Conservation (phyloP, 2,113 vertebrate genomes). For the Xiphophorus hellerii region DNA sequence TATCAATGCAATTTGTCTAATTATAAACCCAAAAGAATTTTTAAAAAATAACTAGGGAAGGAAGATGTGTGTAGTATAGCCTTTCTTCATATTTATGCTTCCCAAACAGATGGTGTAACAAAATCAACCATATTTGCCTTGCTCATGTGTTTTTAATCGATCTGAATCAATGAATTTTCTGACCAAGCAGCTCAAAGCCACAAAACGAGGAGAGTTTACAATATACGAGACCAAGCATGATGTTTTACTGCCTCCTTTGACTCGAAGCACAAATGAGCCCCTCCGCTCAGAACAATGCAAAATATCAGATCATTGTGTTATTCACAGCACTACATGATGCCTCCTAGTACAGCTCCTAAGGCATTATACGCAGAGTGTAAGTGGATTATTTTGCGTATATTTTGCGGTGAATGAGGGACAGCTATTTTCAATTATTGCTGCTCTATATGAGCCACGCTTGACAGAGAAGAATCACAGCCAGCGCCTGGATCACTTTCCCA, state of each 20-base stretch:
- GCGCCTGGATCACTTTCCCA: constrained; percentile 61
- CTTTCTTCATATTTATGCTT: not conserved
- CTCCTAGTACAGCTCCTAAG: constrained; percentile 40
- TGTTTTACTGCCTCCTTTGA: constrained; percentile 3
- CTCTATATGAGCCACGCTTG: constrained; percentile 59
- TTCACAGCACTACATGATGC: not conserved
- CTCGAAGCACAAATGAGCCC: not conserved
- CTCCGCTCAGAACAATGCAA: constrained; percentile 6
- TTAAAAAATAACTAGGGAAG: not conserved
- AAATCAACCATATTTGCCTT: not conserved
- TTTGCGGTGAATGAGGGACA: constrained; percentile 53
- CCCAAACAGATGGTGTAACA: not conserved
- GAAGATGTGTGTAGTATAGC: not conserved
- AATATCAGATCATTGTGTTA: constrained; percentile 17
- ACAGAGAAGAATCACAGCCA: constrained; percentile 65
- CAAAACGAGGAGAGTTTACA: too few species aligned
- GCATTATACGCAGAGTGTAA: constrained; percentile 2
- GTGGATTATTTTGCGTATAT: constrained; percentile 48
- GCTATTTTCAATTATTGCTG: constrained; percentile 65
- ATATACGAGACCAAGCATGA: not conserved
- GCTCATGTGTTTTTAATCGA: not conserved
- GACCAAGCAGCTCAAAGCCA: not conserved
- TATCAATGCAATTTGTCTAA: not conserved
- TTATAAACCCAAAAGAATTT: not conserved
- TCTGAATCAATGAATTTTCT: not conserved